These are phyloP conservation scores for Zaprionus davidi DNA, from an alignment of 1,140 invertebrate genomes.

Conservation along the genomic window DNA sequence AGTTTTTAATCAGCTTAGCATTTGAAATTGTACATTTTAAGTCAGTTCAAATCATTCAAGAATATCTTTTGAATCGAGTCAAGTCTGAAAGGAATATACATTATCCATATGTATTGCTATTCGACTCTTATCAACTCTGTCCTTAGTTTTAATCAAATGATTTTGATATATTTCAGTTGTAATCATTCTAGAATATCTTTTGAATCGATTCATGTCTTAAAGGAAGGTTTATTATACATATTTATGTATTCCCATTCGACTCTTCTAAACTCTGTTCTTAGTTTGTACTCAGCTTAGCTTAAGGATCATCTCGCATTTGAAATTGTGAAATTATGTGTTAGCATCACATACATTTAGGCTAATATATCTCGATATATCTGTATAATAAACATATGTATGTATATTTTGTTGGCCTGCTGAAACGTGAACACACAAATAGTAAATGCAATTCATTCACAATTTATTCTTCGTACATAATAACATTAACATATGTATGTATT, in stretches of 20 bases:
- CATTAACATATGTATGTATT: conserved; percentile 24
- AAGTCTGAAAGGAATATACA: no score
- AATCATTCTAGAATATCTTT: not conserved
- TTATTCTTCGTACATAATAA: conserved; percentile 31
- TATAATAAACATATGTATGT: not conserved
- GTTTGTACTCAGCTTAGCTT: not conserved
- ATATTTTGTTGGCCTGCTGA: not conserved
- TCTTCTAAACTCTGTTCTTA: not conserved
- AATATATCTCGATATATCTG: not conserved
- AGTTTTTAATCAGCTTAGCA: not conserved
- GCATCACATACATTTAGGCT: no score
- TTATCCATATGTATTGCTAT: not conserved
- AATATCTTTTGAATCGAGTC: not conserved
- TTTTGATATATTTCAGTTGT: no score
- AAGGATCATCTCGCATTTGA: not conserved
- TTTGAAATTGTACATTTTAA: no score
- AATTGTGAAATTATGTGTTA: no score
- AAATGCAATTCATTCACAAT: conserved; percentile 29
- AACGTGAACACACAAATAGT: not conserved
- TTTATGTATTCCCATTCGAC: not conserved
- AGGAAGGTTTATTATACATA: no score
- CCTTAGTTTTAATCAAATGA: not conserved
- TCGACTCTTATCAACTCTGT: conserved; percentile 1
- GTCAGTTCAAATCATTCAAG: not conserved
- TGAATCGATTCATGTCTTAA: not conserved